phyloP scores from a whole-genome alignment of 2,888 invertebrate genomes.

The Macroteleia sp. region DNA sequence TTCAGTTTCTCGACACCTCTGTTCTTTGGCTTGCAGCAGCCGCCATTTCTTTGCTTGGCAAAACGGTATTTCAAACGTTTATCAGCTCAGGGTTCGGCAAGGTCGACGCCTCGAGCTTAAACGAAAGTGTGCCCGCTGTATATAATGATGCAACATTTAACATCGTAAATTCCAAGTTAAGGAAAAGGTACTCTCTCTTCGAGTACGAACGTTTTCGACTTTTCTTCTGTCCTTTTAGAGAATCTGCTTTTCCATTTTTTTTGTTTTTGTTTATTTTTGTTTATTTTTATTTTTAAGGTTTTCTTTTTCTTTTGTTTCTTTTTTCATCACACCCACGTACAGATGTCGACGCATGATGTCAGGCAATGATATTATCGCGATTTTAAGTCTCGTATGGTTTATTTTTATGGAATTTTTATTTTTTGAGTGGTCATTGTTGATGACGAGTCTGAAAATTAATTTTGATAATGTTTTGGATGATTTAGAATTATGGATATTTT shows the following conservation, averaged over 20 bases:
- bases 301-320: conserved; percentile 28
- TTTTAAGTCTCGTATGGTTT: conserved; percentile 33
- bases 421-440: conserved; percentile 17
- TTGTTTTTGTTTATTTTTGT: too few relatives aligned
- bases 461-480: conserved; percentile 38
- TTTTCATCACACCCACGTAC: conserved; percentile 42
- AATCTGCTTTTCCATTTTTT: not conserved
- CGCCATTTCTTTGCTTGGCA: conserved; percentile 46
- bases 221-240: conserved; percentile 18
- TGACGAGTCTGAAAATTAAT: conserved; percentile 26
- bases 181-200: conserved; percentile 47
- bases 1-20: conserved; percentile 26
- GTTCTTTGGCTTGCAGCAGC: conserved; percentile 1
- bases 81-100: conserved; percentile 62
- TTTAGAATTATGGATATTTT: conserved; percentile 45
- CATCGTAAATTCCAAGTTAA: conserved; percentile 59
- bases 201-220: conserved; percentile 23
- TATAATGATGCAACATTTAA: conserved; percentile 62
- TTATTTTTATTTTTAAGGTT: too few relatives aligned
- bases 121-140: conserved; percentile 61
- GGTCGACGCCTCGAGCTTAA: conserved; percentile 62
- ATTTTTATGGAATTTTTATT: conserved; percentile 40
- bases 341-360: conserved; percentile 30
- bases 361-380: conserved; percentile 24
- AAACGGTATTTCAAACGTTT: conserved; percentile 62